Percentiles rank a stretch among this genome's conserved stretches.
These are phyloP conservation scores for Neosalanx taihuensis DNA, from an alignment of 2,797 vertebrate genomes.

Conservation along the genomic window DNA sequence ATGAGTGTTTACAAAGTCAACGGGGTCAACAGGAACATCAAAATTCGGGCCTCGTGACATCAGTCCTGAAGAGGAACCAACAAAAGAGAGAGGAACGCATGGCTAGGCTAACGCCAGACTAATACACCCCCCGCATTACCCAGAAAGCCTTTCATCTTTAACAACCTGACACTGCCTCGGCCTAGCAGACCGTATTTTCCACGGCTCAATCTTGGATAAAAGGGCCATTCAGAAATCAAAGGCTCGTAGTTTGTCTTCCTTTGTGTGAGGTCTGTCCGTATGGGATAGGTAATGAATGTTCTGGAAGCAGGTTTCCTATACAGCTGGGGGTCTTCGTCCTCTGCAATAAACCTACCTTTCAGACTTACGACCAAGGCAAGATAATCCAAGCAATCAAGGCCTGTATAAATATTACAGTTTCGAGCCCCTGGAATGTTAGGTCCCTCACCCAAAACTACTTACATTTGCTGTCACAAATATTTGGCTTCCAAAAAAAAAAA, in stretches of 20 bases:
- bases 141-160: conserved; percentile 23
- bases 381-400: conserved; percentile 11
- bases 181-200: not conserved
- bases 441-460: not conserved
- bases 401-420: not conserved
- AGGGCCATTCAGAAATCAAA: conserved; percentile 20
- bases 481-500: no score
- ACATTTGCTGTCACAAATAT: no score
- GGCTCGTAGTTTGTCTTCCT: conserved; percentile 18
- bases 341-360: conserved; percentile 16
- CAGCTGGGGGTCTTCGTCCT: conserved; percentile 17
- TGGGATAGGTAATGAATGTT: conserved; percentile 3
- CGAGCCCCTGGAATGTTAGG: not conserved
- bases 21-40: not conserved
- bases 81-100: not conserved
- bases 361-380: conserved; percentile 41
- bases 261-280: conserved; percentile 7
- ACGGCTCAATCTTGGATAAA: conserved; percentile 11
- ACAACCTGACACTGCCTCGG: conserved; percentile 4
- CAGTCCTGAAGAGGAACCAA: not conserved
- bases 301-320: not conserved
- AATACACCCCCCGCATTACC: not conserved
- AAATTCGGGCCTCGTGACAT: not conserved
- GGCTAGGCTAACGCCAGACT: not conserved
- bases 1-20: not conserved